Conservation (phyloP, 1,140 invertebrate genomes). For the Armadillidium nasatum region DNA sequence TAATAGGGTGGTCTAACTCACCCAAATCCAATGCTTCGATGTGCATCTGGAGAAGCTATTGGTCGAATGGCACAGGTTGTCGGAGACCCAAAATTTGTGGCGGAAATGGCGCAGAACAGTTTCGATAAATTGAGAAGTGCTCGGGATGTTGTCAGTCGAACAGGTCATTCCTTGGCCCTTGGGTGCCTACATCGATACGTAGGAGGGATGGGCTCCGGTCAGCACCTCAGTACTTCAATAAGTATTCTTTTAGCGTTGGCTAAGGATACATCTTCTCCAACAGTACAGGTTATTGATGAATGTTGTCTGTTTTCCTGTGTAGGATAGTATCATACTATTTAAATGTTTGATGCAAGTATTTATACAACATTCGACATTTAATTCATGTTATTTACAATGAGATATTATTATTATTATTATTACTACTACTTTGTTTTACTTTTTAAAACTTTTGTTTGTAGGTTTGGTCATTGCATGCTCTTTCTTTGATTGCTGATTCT, state of each 20-base stretch:
- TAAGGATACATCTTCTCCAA: constrained; percentile 82
- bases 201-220: constrained; percentile 80
- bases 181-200: constrained; percentile 86
- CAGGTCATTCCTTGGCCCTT: constrained; percentile 86
- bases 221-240: constrained; percentile 87
- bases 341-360: no score
- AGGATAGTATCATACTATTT: no score
- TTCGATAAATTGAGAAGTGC: constrained; percentile 84
- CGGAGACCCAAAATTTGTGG: constrained; percentile 77
- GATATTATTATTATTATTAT: no score
- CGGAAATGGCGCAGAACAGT: constrained; percentile 82
- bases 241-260: constrained; percentile 89
- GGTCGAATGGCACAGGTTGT: constrained; percentile 84
- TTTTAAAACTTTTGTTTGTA: constrained; percentile 50
- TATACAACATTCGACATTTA: no score
- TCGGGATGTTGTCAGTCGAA: constrained; percentile 78
- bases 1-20: constrained; percentile 64
- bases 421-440: no score
- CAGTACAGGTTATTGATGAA: constrained; percentile 72
- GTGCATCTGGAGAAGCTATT: constrained; percentile 80
- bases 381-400: no score
- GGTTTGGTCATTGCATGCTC: constrained; percentile 93
- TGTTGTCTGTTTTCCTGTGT: no score
- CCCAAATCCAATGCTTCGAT: constrained; percentile 76
- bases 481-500: constrained; percentile 92